Conservation (phyloP, 2,113 vertebrate species). For the Siphamia tubifer region DNA sequence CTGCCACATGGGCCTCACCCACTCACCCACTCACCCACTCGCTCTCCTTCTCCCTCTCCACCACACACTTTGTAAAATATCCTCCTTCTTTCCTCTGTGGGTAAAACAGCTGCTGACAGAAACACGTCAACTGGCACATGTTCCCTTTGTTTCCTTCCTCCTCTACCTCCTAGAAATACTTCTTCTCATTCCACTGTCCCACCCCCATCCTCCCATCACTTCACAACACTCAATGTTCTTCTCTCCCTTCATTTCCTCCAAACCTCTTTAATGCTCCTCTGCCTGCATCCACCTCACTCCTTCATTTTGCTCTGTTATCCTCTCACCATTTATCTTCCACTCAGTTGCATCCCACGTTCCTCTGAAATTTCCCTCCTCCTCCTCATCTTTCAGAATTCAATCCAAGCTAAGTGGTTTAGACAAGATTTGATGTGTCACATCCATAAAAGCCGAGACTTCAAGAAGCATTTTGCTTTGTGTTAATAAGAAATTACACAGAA, state of each 20-base stretch:
- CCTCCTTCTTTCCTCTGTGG: neutral
- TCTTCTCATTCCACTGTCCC: no score
- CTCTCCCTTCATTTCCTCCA: neutral
- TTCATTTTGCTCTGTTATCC: neutral
- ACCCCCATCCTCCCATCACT: no score
- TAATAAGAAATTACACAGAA: no score
- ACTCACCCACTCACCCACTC: constrained; percentile 19
- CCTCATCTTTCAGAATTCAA: constrained; percentile 8
- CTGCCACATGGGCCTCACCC: constrained; percentile 46
- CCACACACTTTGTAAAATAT: neutral
- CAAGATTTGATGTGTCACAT: constrained; percentile 16
- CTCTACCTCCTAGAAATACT: neutral
- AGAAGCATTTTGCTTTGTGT: no score
- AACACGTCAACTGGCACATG: neutral
- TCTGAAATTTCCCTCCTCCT: constrained; percentile 16
- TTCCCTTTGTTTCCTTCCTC: constrained; percentile 5
- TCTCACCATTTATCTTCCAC: constrained; percentile 39
- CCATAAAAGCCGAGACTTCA: neutral
- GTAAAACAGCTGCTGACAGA: constrained; percentile 26
- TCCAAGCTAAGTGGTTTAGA: constrained; percentile 22
- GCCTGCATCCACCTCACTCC: neutral
- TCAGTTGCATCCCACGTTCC: constrained; percentile 45
- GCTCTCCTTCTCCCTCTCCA: neutral
- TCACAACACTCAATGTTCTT: neutral
- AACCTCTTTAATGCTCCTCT: neutral